Evolutionary conservation across 2,888 invertebrate genomes (phyloP), one percentile per base, ranked within the genome.

Genomic region (Spicauda simplicius): DNA sequence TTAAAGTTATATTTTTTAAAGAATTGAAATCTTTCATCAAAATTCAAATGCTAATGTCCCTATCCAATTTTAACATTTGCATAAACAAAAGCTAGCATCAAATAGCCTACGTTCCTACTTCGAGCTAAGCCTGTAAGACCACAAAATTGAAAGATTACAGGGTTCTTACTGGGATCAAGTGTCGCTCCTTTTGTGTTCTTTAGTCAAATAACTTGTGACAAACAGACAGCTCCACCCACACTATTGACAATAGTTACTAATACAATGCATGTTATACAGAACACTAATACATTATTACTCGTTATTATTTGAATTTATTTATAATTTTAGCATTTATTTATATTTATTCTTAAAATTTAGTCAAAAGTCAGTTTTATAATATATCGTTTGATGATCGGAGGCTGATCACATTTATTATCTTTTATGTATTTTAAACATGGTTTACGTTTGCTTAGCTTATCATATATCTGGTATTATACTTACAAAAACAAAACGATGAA

Each of bases 211-310:
- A 54, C 20, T 25, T 25, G 45, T 62, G 41, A 53, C 53, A 62
- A 53, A 53, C 33, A 25, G 25, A 25, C 25, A 61, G 37, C 37
- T 53, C 37, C 5, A 37, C 53, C 37, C 52, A 53, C 52, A 61
- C 41, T 56, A 56, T 19, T 25, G 16, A 54, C 25, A 54, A 64
- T 12, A 12, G 12, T 60, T 16, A 64, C 50, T 57, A 57, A 58
- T 16, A 16, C 57, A 53, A 52, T 4, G 52, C 58, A 64, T 58
- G 58, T 37, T 14, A n/a, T 12, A 25, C n/a, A 12, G 37, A 69
- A 72, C 73, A 78, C 72, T 57, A 68, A 71, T 73, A 75, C 72
- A 72, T 59, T 66, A 70, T 74, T 75, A 74, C 11, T 30, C 4
- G 30, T 30, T 5, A 33, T 33, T 33, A 10, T 33, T 30, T 30